These are phyloP conservation scores for Sebastiscus tertius DNA, from an alignment of 2,797 vertebrate species.

Conservation along the genomic window DNA sequence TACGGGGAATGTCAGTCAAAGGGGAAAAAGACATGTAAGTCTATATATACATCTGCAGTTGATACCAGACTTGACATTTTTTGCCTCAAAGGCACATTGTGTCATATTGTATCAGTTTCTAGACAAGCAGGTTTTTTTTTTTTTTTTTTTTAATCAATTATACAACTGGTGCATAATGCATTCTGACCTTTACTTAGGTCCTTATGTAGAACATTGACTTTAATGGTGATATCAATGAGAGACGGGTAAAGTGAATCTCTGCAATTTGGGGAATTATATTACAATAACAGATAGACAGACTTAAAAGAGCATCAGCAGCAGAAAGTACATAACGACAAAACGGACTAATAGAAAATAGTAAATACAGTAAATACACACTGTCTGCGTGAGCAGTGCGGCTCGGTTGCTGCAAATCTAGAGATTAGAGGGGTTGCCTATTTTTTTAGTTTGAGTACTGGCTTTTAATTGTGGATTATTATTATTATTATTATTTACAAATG, in stretches of 20 bases:
- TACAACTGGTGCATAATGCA: conserved; percentile 1
- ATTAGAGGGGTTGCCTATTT: no score
- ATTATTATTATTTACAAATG: no score
- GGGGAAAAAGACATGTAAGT: conserved; percentile 12
- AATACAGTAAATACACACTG: not conserved
- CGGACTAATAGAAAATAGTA: not conserved
- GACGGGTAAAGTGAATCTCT: not conserved
- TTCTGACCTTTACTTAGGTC: conserved; percentile 21
- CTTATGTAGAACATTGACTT: not conserved
- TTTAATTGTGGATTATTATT: no score
- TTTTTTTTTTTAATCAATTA: conserved; percentile 23
- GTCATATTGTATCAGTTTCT: conserved; percentile 44
- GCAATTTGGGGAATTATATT: not conserved
- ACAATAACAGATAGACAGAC: not conserved
- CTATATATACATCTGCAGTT: conserved; percentile 34
- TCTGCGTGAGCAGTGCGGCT: no score
- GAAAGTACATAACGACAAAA: not conserved
- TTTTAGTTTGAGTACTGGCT: no score
- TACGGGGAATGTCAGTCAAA: conserved; percentile 57
- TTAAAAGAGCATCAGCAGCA: not conserved
- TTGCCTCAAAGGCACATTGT: conserved; percentile 16
- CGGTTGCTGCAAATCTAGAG: no score
- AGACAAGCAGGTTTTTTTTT: not conserved
- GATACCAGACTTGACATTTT: conserved; percentile 35
- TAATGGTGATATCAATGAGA: not conserved